Base-by-base conservation (phyloP, 2,113 vertebrate species). In the Grallaria varia region DNA sequence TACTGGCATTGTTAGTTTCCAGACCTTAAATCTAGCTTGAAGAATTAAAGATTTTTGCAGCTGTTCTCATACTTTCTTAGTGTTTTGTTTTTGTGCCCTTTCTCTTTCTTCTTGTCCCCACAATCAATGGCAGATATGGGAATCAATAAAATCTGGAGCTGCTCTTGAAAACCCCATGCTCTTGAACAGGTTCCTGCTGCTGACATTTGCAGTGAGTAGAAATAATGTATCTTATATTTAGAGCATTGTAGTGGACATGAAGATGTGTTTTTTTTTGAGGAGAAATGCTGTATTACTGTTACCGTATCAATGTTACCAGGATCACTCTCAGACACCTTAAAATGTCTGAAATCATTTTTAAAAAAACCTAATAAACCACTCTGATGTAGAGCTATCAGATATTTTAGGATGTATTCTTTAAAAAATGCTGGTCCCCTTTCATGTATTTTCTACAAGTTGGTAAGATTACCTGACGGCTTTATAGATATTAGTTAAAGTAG, bases 131-230 rank as follows among this genome's bases (percentile, higher is more conserved):
- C 98, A 99, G 99, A 99, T 99, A 72, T 99, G 99, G 99, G 97
- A 98, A 85, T 96, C 98, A 31, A 98, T 99, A 84, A 98, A 98
- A 82, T 99, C 99, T 8, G 99, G 99, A 3, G 94, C 98, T 80
- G 99, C 99, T 8, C 74, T 99, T 37, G 98, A 99, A 84, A 98
- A 99, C 95, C 99, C 99, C 3, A 97, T 99, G 60, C 95, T 99
- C 64, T 95, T 99, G 87, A 99, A 98, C 97, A 99, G 97, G 95
- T 99, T 99, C 96, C 97, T 99, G 89, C 98, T 99, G 67, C 96
- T 99, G 97, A 99, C 99, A 5, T 99, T 99, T 62, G 99, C 99
- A 30, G 99, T 99, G 97, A 96, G 99, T 99, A 90, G 85, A 15
- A 3, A 35, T 30, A 7, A 18, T 56, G 4, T 19, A 18, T 18